A percentile compares a stretch with the other conserved stretches of the same genome.
phyloP scores from a whole-genome alignment of 23 tunicate species.

The Ascidia mentula region DNA sequence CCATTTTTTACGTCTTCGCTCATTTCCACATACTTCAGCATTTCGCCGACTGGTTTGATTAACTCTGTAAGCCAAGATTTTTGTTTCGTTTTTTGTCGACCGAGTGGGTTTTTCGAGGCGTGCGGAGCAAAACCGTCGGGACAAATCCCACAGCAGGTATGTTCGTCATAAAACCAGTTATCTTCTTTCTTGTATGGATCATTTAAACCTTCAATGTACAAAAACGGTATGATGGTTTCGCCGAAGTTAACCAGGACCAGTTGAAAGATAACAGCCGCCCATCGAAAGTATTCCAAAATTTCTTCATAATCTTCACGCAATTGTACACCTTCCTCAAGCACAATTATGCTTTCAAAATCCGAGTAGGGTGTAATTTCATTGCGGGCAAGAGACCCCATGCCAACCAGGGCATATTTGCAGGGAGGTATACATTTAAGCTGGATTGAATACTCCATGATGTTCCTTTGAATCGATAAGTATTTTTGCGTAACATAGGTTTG shows the following conservation, averaged over 20 bases:
- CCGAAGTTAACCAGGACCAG: conserved; percentile 34
- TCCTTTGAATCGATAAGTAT: conserved; percentile 22
- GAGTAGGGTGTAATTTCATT: conserved; percentile 52
- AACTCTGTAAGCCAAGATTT: conserved; percentile 24
- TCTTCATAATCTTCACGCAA: conserved; percentile 8
- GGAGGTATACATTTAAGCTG: conserved; percentile 44
- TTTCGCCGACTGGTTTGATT: conserved; percentile 37
- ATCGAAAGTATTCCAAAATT: conserved; percentile 46
- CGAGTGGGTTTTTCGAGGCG: conserved; percentile 51
- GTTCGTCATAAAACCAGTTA: conserved; percentile 50
- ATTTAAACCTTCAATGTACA: conserved; percentile 19
- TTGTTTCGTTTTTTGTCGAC: conserved; percentile 1
- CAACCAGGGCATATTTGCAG: conserved; percentile 40
- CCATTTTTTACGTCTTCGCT: not conserved
- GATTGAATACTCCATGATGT: conserved; percentile 19
- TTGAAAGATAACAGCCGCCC: conserved; percentile 62
- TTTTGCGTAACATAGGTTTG: conserved; percentile 28
- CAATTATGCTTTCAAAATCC: conserved; percentile 38
- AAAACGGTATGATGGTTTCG: conserved; percentile 30
- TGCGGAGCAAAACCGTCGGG: conserved; percentile 58
- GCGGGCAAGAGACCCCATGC: conserved; percentile 47
- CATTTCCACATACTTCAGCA: conserved; percentile 22
- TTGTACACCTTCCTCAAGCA: conserved; percentile 30
- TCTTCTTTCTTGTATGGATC: conserved; percentile 5
- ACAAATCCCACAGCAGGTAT: conserved; percentile 38